Conservation (phyloP, 2,797 vertebrate genomes). For the Peromyscus attwateri region DNA sequence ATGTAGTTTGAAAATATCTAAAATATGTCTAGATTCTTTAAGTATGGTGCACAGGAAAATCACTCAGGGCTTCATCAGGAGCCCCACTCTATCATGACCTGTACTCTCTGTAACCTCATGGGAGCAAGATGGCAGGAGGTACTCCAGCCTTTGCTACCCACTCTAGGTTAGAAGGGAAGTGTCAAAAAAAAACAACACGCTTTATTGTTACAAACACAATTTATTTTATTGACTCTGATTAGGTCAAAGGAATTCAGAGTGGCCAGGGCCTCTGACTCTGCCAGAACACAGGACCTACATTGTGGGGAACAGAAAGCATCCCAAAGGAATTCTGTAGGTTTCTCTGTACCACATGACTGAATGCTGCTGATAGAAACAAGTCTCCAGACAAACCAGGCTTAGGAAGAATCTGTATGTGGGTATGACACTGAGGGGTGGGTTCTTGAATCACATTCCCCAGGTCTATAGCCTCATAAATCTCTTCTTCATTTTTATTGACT, state of each 20-base stretch:
- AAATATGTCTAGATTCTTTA: constrained; percentile 34
- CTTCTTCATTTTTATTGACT: constrained; percentile 31
- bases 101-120: background rate
- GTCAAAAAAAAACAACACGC: background rate
- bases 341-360: background rate
- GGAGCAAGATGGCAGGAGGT: background rate
- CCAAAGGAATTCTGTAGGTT: background rate
- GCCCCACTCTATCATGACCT: background rate
- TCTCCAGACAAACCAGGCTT: background rate
- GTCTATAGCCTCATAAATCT: background rate
- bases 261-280: background rate
- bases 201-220: constrained; percentile 3
- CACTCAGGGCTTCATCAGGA: background rate
- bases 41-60: background rate
- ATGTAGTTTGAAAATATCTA: constrained; percentile 30
- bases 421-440: background rate
- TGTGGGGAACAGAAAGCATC: background rate
- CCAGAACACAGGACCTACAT: background rate
- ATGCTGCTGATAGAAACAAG: background rate
- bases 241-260: background rate
- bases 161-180: background rate
- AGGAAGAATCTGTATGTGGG: background rate
- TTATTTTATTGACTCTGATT: background rate
- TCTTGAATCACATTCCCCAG: background rate
- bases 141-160: background rate